A percentile compares a stretch with the other conserved stretches of the same genome.
Evolutionary conservation across 2,888 invertebrate species (phyloP).

Genomic region (Ophraella communa): DNA sequence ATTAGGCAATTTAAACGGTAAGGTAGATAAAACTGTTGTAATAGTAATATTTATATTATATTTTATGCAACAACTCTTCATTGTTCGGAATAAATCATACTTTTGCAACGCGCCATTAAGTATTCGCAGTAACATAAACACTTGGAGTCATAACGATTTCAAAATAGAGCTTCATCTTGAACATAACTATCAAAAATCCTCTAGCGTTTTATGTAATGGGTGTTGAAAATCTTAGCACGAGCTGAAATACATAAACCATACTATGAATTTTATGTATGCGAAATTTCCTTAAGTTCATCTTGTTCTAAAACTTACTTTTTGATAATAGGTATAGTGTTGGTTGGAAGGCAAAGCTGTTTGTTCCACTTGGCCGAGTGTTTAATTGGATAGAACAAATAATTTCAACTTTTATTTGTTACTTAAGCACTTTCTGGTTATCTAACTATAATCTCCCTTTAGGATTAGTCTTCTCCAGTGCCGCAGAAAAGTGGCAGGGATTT

Average conservation of each 20-base stretch:
- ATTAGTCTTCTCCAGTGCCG: neutral
- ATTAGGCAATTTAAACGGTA: no score
- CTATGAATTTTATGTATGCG: constrained; percentile 42
- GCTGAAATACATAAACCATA: constrained; percentile 51
- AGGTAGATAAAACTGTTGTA: no score
- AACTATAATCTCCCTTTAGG: neutral
- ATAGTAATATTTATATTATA: no score
- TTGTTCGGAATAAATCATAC: neutral
- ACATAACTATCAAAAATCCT: constrained; percentile 46
- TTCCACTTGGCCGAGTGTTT: constrained; percentile 58
- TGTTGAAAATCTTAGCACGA: constrained; percentile 35
- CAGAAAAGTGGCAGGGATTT: neutral
- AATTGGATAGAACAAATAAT: constrained; percentile 60
- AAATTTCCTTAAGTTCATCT: constrained; percentile 33
- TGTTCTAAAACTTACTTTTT: constrained; percentile 47
- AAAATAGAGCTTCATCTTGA: constrained; percentile 9
- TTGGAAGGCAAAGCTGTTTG: constrained; percentile 51
- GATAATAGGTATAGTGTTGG: constrained; percentile 50
- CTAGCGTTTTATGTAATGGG: constrained; percentile 52
- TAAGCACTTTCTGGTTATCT: constrained; percentile 7
- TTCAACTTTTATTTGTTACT: constrained; percentile 23
- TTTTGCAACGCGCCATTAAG: constrained; percentile 42
- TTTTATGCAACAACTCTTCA: neutral
- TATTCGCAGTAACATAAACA: constrained; percentile 43
- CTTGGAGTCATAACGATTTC: constrained; percentile 46